Base-by-base conservation (phyloP, 2,113 vertebrate genomes). In the Peromyscus maniculatus region DNA sequence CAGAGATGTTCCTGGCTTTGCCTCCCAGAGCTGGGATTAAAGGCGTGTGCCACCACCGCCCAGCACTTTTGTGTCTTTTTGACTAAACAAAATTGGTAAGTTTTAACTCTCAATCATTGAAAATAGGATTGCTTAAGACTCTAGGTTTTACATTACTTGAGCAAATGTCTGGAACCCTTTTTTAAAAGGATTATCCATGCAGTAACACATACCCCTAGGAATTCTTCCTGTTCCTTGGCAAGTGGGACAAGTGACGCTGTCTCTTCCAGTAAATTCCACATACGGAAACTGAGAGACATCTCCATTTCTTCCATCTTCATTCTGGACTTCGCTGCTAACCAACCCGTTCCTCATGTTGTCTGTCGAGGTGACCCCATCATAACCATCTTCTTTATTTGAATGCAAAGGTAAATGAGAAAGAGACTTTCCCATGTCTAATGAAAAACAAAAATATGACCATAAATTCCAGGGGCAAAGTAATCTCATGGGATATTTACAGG, bases 241-340 rank as follows among this genome's bases (percentile, higher is more conserved):
- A 0, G 99, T 99, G 4, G 99, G 99, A 91, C 99, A 99, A 6
- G 99, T 99, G 82, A 99, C 99, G 1, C 99, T 99, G 98, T 99
- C 99, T 96, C 99, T 99, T 67, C 99, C 99, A 0, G 99, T 99
- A 94, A 99, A 99, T 97, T 99, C 99, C 98, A 99, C 99, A 1
- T 99, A 99, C 0, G 99, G 99, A 97, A 99, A 99, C 98, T 99
- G 99, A 0, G 99, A 99, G 7, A 99, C 99, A n/a, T 99, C 99
- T 55, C 99, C 99, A 22, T 97, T 98, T 97, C 99, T 99, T 43
- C 89, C 98, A 3, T 99, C 99, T 84, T 99, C 99, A 0, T 97
- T 98, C 66, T 99, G 99, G 3, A 94, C 96, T 86, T 99, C 99
- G 0, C 82, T 98, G 96, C 98, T 98, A 78, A 99, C 94, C 84